A percentile compares a stretch with the other conserved stretches of the same genome.
These are phyloP conservation scores for Caenorhabditis doughertyi DNA, from an alignment of 2,888 invertebrate genomes.

Conservation along the genomic window DNA sequence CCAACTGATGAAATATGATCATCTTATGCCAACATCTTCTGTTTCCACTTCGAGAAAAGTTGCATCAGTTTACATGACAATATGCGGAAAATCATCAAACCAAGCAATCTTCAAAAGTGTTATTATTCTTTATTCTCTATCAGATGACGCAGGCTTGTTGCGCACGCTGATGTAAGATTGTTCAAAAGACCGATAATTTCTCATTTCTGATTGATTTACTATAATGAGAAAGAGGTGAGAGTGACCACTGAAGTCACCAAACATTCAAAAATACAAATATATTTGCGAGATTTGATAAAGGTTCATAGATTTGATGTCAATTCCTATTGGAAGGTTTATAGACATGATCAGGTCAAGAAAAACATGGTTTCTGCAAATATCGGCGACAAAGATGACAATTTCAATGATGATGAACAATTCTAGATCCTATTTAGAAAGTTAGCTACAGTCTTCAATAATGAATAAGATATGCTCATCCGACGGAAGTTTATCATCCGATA, in stretches of 20 bases:
- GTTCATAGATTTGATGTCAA: constrained; percentile 13
- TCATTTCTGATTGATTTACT: constrained; percentile 26
- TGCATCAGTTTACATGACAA: constrained; percentile 44
- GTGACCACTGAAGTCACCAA: constrained; percentile 31
- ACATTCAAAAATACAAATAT: constrained; percentile 2
- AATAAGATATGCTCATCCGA: too few relatives aligned
- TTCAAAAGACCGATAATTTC: constrained; percentile 56
- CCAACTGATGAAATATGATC: constrained; percentile 7
- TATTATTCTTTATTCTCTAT: not conserved
- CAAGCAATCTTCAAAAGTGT: constrained; percentile 54
- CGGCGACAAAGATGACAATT: not conserved
- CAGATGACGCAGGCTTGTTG: constrained; percentile 37
- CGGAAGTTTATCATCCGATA: too few relatives aligned
- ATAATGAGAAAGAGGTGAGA: not conserved
- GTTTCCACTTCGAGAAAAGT: too few relatives aligned
- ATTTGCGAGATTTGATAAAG: constrained; percentile 1
- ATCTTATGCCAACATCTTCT: not conserved
- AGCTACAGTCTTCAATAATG: too few relatives aligned
- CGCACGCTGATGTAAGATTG: constrained; percentile 42
- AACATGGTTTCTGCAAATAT: not conserved
- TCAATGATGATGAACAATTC: too few relatives aligned
- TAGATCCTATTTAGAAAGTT: too few relatives aligned
- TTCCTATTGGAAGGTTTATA: constrained; percentile 1
- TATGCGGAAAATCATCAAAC: constrained; percentile 8
- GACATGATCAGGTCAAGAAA: not conserved